Evolutionary conservation across 2,888 invertebrate genomes (phyloP).

Genomic region (Pseudeuparius sepicola): DNA sequence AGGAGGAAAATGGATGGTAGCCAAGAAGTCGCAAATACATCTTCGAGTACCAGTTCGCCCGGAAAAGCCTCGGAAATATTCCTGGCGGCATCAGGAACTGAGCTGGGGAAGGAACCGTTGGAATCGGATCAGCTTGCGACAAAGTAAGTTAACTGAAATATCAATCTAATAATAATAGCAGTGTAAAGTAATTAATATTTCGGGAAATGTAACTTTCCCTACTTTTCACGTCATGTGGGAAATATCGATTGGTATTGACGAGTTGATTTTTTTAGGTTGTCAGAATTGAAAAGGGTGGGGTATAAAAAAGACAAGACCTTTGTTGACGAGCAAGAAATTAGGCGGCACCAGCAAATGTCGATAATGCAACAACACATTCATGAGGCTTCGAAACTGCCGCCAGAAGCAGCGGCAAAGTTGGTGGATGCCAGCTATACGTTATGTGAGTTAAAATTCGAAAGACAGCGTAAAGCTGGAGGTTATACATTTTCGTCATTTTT

Average conservation of each 20-base stretch:
- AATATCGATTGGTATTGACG: no score
- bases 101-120: slow-evolving; percentile 29
- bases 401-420: slow-evolving; percentile 62
- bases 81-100: slow-evolving; percentile 30
- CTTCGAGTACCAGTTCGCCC: neutral
- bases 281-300: slow-evolving; percentile 62
- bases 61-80: slow-evolving; percentile 28
- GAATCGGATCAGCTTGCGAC: slow-evolving; percentile 25
- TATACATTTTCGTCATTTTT: no score
- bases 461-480: neutral
- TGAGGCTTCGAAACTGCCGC: slow-evolving; percentile 56
- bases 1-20: slow-evolving; percentile 31
- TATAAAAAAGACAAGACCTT: slow-evolving; percentile 67
- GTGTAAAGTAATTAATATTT: slow-evolving; percentile 5
- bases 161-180: no score
- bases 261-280: slow-evolving; percentile 46
- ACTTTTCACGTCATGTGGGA: no score
- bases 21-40: neutral
- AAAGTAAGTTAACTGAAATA: slow-evolving; percentile 33
- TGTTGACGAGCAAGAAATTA: slow-evolving; percentile 64
- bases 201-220: no score
- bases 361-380: slow-evolving; percentile 59
- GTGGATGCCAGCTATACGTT: slow-evolving; percentile 62
- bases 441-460: slow-evolving; percentile 56
- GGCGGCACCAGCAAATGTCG: slow-evolving; percentile 62